Evolutionary conservation across 2,797 vertebrate species (phyloP), one percentile per base, ranked within the genome.

Genomic region (Etheostoma nigrum): DNA sequence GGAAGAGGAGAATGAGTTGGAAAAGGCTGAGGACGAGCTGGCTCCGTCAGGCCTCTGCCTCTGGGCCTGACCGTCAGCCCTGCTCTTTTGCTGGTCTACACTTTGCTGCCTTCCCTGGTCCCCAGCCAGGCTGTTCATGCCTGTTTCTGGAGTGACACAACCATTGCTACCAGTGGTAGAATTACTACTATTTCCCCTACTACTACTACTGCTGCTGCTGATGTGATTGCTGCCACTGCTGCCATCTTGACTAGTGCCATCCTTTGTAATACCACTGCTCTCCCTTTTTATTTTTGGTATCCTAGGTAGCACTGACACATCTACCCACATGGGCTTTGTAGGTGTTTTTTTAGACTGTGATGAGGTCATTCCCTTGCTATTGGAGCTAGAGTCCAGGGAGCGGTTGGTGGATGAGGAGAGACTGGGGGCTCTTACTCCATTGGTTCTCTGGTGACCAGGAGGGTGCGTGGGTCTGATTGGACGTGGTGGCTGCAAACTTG

Each of bases 271-370:
- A 52, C 84, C 57, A 25, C 68, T 70, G 54, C 66, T 81, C 74
- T 96, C 96, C 74, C 93, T 95, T 90, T 95, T 97, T 86, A 98
- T 95, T 96, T 97, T 99, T 92, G 98, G 98, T 96, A 99, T 99
- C 89, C 96, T 94, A 61, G 98, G 98, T 72, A 99, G 95, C 75
- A 94, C 95, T 0, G 96, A 96, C 71, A 98, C 95, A 70, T 97
- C 96, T 4, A 95, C 92, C 95, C 95, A 95, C 78, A 92, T 92
- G 8, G 96, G 94, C 61, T 96, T 97, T 9, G 85, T 74, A 11
- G 94, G 81, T 14, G 82, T 86, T 75, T 93, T 96, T 54, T 83
- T 91, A 52, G 78, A 72, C 58, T 77, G 86, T 52, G 86, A 78
- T 3, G 52, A 48, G 53, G 63, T 48, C 12, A 27, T 23, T 65